Evolutionary conservation across 2,888 invertebrate species (phyloP), one percentile per base, ranked within the genome.

Genomic region (Tetramorium bicarinatum): DNA sequence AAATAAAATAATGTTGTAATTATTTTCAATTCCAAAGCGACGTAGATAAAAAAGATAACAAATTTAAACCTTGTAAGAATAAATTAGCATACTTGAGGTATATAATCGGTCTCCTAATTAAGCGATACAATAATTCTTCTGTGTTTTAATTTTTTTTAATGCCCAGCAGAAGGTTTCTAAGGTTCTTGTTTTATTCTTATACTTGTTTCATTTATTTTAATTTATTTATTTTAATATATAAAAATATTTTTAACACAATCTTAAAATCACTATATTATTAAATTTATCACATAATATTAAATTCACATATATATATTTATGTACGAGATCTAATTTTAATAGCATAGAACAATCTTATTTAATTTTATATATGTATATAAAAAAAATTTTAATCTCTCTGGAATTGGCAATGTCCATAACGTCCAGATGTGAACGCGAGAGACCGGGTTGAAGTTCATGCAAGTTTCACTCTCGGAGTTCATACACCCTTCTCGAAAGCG

Each of bases 361-460:
- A 41, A 67, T 82, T 67, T 82, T 56, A 2, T 0, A 21, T 25
- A 2, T 0, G 13, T 25, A 25, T 25, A 25, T 29, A 29, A 34
- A 34, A 34, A 47, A 49, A 67, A 25, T 47, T 47, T 4, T 25
- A 13, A 64, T 47, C 66, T 67, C 25, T 64, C 13, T 25, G 11
- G 9, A 25, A 85, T 76, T 74, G 71, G 79, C 71, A 88, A 86
- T 87, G 85, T 72, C 61, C 74, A 64, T 82, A 88, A 86, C 69
- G 15, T 25, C 9, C 89, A 85, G 82, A 75, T 87, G 81, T 72
- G 54, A 83, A 83, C 80, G 71, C 85, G 83, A 75, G 71, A 79
- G 87, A 87, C 80, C 76, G 84, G 91, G 92, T 89, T 88, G 90
- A 81, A 91, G 91, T 91, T 91, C 92, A 88, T 87, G 91, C 87